phyloP scores from a whole-genome alignment of 2,797 vertebrate genomes.

The Momotus momota region DNA sequence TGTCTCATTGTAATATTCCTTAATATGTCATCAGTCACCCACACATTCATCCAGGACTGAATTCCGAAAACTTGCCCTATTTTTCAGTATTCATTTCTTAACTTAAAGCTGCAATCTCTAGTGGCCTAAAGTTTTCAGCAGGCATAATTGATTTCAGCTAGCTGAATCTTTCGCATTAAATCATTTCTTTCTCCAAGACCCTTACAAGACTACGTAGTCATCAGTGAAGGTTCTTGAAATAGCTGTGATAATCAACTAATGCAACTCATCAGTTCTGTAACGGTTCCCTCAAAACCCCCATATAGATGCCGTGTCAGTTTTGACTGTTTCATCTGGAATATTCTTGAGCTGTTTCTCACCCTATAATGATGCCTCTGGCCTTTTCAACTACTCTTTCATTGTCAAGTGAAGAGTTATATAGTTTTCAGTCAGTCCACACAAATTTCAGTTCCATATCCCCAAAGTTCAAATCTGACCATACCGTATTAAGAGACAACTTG shows the following conservation, averaged over 20 bases:
- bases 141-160: neutral
- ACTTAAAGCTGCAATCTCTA: neutral
- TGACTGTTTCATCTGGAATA: neutral
- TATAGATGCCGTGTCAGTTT: neutral
- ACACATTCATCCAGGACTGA: neutral
- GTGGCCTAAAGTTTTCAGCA: neutral
- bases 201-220: fast-evolving
- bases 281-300: fast-evolving
- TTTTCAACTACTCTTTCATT: neutral
- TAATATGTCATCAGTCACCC: conserved; percentile 11
- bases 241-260: neutral
- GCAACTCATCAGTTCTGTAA: neutral
- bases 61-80: neutral
- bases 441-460: neutral
- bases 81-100: conserved; percentile 30
- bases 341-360: neutral
- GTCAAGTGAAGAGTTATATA: neutral
- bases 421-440: neutral
- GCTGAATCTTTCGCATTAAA: neutral
- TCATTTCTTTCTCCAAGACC: neutral
- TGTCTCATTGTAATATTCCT: neutral
- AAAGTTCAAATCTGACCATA: neutral
- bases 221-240: neutral
- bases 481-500: neutral
- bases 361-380: neutral